These are phyloP conservation scores for Siniperca scherzeri DNA, from an alignment of 2,797 vertebrate species.

Conservation along the genomic window DNA sequence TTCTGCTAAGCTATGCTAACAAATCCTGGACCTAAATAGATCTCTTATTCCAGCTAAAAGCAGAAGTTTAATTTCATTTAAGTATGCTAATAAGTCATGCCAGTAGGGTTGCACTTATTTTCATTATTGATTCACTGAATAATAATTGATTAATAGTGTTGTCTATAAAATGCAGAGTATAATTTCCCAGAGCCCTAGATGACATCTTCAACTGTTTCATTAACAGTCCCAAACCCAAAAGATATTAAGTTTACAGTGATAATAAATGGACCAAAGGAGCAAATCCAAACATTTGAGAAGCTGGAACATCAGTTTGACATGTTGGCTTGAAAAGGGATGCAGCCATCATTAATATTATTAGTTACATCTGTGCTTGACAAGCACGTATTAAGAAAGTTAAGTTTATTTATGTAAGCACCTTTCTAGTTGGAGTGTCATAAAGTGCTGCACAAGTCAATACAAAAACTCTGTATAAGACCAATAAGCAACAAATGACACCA, in stretches of 20 bases:
- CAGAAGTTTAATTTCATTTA: neutral
- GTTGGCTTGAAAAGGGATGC: neutral
- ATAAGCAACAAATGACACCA: neutral
- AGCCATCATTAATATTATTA: neutral
- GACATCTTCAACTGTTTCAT: neutral
- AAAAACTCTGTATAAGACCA: neutral
- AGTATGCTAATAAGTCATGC: neutral
- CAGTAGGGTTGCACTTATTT: neutral
- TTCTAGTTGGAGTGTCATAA: neutral
- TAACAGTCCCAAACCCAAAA: neutral
- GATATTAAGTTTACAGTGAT: neutral
- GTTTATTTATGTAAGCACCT: neutral
- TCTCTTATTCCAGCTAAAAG: neutral
- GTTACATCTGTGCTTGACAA: neutral
- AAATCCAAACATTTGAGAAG: neutral
- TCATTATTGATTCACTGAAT: neutral
- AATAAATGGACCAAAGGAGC: neutral
- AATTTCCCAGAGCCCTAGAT: neutral
- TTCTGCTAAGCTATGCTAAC: neutral
- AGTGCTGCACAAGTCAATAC: neutral
- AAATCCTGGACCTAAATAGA: neutral
- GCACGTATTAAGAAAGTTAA: neutral
- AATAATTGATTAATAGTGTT: neutral
- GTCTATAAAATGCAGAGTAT: neutral
- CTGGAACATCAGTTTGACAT: neutral